Percentiles rank a stretch among this genome's conserved stretches.
Evolutionary conservation across 2,797 vertebrate species (phyloP).

Genomic region (Anguilla marmorata): DNA sequence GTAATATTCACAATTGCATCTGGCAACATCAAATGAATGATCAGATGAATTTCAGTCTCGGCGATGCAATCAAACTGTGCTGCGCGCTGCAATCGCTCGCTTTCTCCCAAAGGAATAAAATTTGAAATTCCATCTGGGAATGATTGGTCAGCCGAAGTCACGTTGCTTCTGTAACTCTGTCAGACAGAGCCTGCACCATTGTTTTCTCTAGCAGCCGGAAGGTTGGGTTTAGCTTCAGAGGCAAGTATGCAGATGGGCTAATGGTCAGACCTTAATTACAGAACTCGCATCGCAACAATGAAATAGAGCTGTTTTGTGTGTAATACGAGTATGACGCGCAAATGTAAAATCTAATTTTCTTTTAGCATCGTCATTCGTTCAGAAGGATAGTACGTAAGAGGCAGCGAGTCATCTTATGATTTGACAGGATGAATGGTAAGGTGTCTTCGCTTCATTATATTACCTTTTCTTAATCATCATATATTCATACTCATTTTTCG

Average conservation of each 20-base stretch:
- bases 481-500: neutral
- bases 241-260: constrained; percentile 54
- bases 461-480: neutral
- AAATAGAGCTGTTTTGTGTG: neutral
- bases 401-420: constrained; percentile 22
- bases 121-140: constrained; percentile 27
- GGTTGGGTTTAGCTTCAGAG: constrained; percentile 48
- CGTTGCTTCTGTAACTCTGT: constrained; percentile 67
- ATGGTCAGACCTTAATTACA: constrained; percentile 30
- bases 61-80: neutral
- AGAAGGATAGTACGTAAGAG: constrained; percentile 2
- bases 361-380: constrained; percentile 13
- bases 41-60: neutral
- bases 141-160: constrained; percentile 71
- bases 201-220: constrained; percentile 73
- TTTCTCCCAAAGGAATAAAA: constrained; percentile 10
- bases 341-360: constrained; percentile 9
- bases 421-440: constrained; percentile 74
- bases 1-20: neutral
- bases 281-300: constrained; percentile 27
- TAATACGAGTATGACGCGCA: neutral
- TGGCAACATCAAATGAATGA: neutral
- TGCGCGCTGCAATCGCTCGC: constrained; percentile 7
- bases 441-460: constrained; percentile 35
- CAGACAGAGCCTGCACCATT: constrained; percentile 75